Evolutionary conservation across 2,797 vertebrate genomes (phyloP), one percentile per base, ranked within the genome.

Genomic region (Salmo trutta): DNA sequence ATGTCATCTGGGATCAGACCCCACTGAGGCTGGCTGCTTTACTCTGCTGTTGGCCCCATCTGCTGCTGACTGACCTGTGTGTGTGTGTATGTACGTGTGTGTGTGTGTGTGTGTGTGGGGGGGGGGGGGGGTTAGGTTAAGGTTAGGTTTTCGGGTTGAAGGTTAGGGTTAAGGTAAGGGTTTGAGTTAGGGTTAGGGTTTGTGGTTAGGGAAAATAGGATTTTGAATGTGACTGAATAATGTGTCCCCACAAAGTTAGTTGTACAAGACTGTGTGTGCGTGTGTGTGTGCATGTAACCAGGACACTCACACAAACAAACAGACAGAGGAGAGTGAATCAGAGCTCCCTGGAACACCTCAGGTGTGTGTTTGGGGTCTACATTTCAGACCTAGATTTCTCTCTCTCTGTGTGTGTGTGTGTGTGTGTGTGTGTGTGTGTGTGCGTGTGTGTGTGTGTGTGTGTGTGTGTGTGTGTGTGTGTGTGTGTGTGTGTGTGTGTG

Each of bases 311-410:
- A 79, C 72, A 52, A 52, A n/a, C 17, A n/a, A n/a, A 78, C 27
- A 52, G 19, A 79, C 8, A 62, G 10, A 81, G 24, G 62, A 17
- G 19, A 29, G 71, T 92, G 87, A 92, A 79, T 91, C 90, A 91
- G 84, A 56, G 17, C 70, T n/a, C 56, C 71, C 66, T 73, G 70
- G 65, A 73, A 73, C 29, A 36, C 52, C 81, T 91, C 90, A 91
- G 90, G 88, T 92, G 88, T 89, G 78, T 73, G 70, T 71, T 71
- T 59, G 70, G 77, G 86, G 77, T 88, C 84, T 81, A 75, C 76
- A 85, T 84, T 87, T 88, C 74, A 85, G 87, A 76, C 74, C 78
- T 83, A 81, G 24, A 27, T 29, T 15, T 19, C 21, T 21, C 6
- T 24, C 12, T 47, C 27, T 67, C 27, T 66, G 24, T 64, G 59